Base-by-base conservation (phyloP, 2,888 invertebrate genomes). In the Leptinotarsa haldemani region DNA sequence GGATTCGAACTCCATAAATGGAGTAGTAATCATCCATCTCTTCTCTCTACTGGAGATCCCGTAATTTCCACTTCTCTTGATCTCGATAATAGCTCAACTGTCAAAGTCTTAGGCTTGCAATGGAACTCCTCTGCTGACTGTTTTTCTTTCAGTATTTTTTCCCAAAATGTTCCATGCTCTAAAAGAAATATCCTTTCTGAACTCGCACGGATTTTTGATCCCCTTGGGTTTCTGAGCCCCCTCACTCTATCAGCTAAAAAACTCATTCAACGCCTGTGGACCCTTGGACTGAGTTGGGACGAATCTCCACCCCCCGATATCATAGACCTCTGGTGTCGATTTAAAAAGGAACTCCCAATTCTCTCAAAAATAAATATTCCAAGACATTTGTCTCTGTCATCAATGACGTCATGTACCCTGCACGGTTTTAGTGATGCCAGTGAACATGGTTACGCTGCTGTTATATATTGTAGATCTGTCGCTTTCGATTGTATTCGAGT, bases 131-230 rank as follows among this genome's bases (percentile, higher is more conserved):
- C 48, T 48, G 15, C 15, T 15, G 48, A 48, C 48, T 48, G 48
- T 48, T 48, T 48, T 48, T 48, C 15, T 48, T 48, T 48, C 48
- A 48, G 15, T 15, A 48, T 48, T 48, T 48, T 48, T 15, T 48
- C 48, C 48, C 15, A 48, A 48, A 48, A 48, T 48, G 3, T 48
- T 15, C 68, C 40, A 18, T 68, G 53, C 46, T 47, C 68, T 12
- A 56, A 67, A 50, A 4, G 67, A 25, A 25, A 16, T 16, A 67
- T 67, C 16, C 25, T 67, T 53, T 67, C 53, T n/a, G 67, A 67
- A 40, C 18, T 40, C 5, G 53, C 68, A 22, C 2, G 9, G 25
- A 58, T 58, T 4, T 58, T 4, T 58, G 58, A 58, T 20, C 58
- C 22, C 15, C 25, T 58, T 58, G 22, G 22, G 25, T 58, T 58